These are phyloP conservation scores for Sinocyclocheilus maitianheensis DNA, from an alignment of 2,113 vertebrate species.

Conservation along the genomic window DNA sequence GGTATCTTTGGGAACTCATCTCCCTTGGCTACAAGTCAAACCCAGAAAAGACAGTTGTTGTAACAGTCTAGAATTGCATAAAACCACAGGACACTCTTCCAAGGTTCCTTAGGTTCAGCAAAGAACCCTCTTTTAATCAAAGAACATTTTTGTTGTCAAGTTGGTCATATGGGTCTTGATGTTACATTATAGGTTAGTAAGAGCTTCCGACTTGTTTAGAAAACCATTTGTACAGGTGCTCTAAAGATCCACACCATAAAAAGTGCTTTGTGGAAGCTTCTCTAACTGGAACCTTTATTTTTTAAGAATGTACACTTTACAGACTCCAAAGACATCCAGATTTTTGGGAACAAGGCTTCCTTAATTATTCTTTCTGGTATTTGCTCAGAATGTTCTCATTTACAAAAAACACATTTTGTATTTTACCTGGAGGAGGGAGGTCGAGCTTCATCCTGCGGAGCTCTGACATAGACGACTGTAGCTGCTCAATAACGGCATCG, in stretches of 20 bases:
- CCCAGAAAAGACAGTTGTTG: slow-evolving; percentile 8
- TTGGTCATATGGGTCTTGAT: not conserved
- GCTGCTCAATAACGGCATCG: slow-evolving; percentile 78
- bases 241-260: too few relatives aligned
- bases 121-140: not conserved
- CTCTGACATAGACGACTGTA: slow-evolving; percentile 78
- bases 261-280: too few relatives aligned
- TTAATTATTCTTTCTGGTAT: not conserved
- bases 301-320: not conserved
- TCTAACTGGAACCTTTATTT: too few relatives aligned
- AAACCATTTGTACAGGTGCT: too few relatives aligned
- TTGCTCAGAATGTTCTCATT: not conserved
- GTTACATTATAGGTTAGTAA: not conserved
- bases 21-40: slow-evolving; percentile 74
- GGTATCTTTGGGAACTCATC: slow-evolving; percentile 84
- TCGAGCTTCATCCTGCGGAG: slow-evolving; percentile 84
- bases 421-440: slow-evolving; percentile 80
- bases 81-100: not conserved
- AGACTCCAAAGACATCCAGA: not conserved
- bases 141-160: not conserved
- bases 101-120: not conserved
- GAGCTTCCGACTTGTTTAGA: too few relatives aligned
- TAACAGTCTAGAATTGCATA: not conserved
- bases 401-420: not conserved
- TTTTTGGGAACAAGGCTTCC: not conserved